phyloP scores from a whole-genome alignment of 2,888 invertebrate species.

The Himalopsyche tibetana region DNA sequence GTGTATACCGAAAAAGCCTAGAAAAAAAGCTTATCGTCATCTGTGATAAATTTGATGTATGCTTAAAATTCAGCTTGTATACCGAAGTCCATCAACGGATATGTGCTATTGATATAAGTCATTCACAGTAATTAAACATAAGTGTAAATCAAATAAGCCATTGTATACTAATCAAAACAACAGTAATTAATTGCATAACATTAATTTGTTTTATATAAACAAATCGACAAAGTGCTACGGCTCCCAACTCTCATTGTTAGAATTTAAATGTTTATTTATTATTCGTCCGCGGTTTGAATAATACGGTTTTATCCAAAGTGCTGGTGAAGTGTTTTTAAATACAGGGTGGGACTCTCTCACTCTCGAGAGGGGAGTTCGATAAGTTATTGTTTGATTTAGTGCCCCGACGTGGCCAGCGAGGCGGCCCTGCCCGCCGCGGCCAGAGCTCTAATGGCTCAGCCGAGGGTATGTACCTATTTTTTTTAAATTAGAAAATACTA shows the following conservation, averaged over 20 bases:
- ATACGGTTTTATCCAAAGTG: not conserved
- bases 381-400: conserved; percentile 56
- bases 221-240: conserved; percentile 14
- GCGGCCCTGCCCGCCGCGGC: conserved; percentile 80
- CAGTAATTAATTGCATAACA: too few relatives aligned
- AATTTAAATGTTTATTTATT: conserved; percentile 42
- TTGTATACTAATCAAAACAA: too few relatives aligned
- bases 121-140: conserved; percentile 1
- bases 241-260: conserved; percentile 28
- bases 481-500: not conserved
- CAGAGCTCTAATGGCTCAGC: conserved; percentile 92
- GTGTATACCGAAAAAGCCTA: conserved; percentile 60
- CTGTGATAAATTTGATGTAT: conserved; percentile 53
- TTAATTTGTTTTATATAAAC: conserved; percentile 13
- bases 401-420: conserved; percentile 76
- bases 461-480: conserved; percentile 83
- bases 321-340: conserved; percentile 36
- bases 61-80: conserved; percentile 1
- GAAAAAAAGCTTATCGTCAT: conserved; percentile 31
- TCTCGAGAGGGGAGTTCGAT: conserved; percentile 63
- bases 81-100: not conserved
- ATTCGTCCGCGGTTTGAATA: conserved; percentile 33
- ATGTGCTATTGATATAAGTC: conserved; percentile 16
- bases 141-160: conserved; percentile 14
- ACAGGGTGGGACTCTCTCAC: conserved; percentile 39